These are phyloP conservation scores for Theristicus caerulescens DNA, from an alignment of 2,113 vertebrate species.

Conservation along the genomic window DNA sequence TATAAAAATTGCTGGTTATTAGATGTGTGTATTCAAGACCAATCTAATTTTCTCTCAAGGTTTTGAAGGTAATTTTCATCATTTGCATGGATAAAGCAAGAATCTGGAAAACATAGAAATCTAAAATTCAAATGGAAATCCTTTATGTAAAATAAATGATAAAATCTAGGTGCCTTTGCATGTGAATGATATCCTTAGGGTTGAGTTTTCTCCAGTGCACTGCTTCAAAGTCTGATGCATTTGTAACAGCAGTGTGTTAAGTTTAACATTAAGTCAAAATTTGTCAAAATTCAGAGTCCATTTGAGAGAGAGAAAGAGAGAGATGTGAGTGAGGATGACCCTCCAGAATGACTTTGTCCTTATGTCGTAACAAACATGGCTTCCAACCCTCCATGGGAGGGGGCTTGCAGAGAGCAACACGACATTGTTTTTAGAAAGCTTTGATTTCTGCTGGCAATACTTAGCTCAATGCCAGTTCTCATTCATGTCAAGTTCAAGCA, in stretches of 20 bases:
- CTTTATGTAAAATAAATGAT: conserved; percentile 51
- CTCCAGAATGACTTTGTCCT: background rate
- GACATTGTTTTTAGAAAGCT: accelerated
- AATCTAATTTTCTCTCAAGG: conserved; percentile 29
- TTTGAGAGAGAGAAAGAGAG: background rate
- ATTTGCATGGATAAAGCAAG: conserved; percentile 51
- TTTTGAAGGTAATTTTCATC: conserved; percentile 45
- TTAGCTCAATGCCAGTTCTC: background rate
- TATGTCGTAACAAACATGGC: accelerated
- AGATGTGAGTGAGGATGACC: background rate
- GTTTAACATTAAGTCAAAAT: background rate
- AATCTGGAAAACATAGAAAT: conserved; percentile 32
- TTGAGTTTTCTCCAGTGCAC: background rate
- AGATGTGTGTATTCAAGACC: background rate
- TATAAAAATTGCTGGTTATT: background rate
- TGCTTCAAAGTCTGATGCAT: conserved; percentile 2
- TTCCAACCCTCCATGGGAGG: accelerated
- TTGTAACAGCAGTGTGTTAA: background rate
- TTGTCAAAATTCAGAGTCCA: background rate
- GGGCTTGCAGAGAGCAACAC: background rate
- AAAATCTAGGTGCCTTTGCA: conserved; percentile 52
- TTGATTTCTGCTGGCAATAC: background rate
- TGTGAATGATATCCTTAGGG: conserved; percentile 50
- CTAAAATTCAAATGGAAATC: conserved; percentile 61
- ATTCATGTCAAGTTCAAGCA: background rate